These are phyloP conservation scores for Pogonognathellus flavescens DNA, from an alignment of 1,140 invertebrate genomes.

Conservation along the genomic window DNA sequence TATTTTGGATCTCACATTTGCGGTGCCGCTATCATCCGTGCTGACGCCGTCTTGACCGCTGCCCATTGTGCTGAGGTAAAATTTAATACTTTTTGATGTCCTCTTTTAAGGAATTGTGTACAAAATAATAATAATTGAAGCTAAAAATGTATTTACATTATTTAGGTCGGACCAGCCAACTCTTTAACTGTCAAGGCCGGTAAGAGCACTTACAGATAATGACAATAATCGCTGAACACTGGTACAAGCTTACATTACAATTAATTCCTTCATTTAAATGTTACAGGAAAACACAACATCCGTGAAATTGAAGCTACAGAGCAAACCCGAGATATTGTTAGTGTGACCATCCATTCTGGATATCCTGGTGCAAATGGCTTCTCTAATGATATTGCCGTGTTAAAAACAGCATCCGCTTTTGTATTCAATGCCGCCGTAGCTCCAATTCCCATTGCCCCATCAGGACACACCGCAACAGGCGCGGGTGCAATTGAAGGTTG, in stretches of 20 bases:
- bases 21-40: slow-evolving; percentile 76
- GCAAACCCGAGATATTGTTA: neutral
- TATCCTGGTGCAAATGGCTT: neutral
- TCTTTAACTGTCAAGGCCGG: slow-evolving; percentile 12
- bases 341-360: neutral
- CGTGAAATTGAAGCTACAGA: neutral
- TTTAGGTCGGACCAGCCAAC: neutral
- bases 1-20: slow-evolving; percentile 72
- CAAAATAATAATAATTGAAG: no score
- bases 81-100: neutral
- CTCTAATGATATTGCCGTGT: slow-evolving; percentile 35
- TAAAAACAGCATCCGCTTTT: slow-evolving; percentile 20
- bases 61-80: slow-evolving; percentile 69
- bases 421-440: slow-evolving; percentile 25
- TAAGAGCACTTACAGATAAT: neutral
- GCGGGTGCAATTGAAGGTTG: neutral
- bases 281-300: slow-evolving; percentile 33
- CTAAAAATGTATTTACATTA: no score
- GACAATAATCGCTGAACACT: no score
- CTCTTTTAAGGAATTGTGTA: neutral
- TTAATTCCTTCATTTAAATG: no score
- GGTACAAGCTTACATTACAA: no score
- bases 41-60: slow-evolving; percentile 69
- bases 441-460: slow-evolving; percentile 23
- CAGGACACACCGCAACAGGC: neutral